phyloP scores from a whole-genome alignment of 2,113 vertebrate species.

The Pagrus major region DNA sequence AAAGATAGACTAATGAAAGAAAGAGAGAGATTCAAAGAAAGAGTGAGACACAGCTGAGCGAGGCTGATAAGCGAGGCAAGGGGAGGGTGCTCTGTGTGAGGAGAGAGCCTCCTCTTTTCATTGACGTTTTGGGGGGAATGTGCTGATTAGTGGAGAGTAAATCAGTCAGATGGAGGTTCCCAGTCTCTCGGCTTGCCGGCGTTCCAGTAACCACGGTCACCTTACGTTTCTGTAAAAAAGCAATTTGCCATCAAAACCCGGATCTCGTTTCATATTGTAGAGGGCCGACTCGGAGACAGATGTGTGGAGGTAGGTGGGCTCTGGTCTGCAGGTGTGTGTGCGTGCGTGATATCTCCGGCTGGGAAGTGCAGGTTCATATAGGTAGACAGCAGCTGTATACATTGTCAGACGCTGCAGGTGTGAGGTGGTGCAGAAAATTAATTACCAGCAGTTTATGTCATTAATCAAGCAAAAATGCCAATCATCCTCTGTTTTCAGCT shows the following conservation, averaged over 20 bases:
- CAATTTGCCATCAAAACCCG: slow-evolving; percentile 26
- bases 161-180: slow-evolving; percentile 66
- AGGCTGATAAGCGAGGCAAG: slow-evolving; percentile 46
- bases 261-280: slow-evolving; percentile 24
- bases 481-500: not conserved
- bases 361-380: slow-evolving; percentile 38
- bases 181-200: slow-evolving; percentile 23
- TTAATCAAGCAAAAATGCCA: not conserved
- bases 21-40: slow-evolving; percentile 48
- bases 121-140: slow-evolving; percentile 73
- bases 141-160: slow-evolving; percentile 73
- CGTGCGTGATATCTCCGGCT: slow-evolving; percentile 6
- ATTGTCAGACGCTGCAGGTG: slow-evolving; percentile 33
- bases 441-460: not conserved
- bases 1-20: slow-evolving; percentile 17
- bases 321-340: not conserved
- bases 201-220: slow-evolving; percentile 24
- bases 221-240: slow-evolving; percentile 15
- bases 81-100: slow-evolving; percentile 38
- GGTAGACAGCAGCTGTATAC: slow-evolving; percentile 32
- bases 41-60: slow-evolving; percentile 47
- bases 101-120: slow-evolving; percentile 69
- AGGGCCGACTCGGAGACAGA: slow-evolving; percentile 34
- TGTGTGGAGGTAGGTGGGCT: slow-evolving; percentile 74
- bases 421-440: not conserved